A percentile compares a stretch with the other conserved stretches of the same genome.
These are phyloP conservation scores for Catocala sponsa DNA, from an alignment of 2,888 invertebrate species.

Conservation along the genomic window DNA sequence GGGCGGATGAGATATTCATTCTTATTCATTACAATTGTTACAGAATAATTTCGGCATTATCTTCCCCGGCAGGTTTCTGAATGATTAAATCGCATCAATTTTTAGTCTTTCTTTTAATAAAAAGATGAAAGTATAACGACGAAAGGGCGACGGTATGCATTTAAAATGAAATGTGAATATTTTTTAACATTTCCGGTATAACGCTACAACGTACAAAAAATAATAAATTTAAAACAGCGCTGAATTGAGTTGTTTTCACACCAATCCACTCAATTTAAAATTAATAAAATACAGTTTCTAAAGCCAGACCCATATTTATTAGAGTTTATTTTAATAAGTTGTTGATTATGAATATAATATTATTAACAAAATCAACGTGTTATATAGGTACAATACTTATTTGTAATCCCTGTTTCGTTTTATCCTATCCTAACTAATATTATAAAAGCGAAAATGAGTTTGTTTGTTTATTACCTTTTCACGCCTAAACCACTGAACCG, in stretches of 20 bases:
- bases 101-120: constrained; percentile 61
- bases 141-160: constrained; percentile 50
- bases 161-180: constrained; percentile 44
- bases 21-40: constrained; percentile 77
- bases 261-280: not conserved
- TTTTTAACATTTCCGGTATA: not conserved
- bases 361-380: no score
- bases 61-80: constrained; percentile 72
- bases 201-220: not conserved
- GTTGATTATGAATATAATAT: no score
- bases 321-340: not conserved
- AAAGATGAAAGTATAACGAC: constrained; percentile 46
- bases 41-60: constrained; percentile 80
- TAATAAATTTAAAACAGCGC: not conserved
- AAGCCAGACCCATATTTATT: not conserved
- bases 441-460: no score
- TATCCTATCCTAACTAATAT: no score
- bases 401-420: no score
- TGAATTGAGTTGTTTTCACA: not conserved
- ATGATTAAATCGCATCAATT: constrained; percentile 79
- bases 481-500: no score
- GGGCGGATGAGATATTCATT: constrained; percentile 75
- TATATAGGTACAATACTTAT: no score
- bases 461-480: no score
- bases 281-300: not conserved